Evolutionary conservation across 2,888 invertebrate species (phyloP).

Genomic region (Venustoraphidia nigricollis): DNA sequence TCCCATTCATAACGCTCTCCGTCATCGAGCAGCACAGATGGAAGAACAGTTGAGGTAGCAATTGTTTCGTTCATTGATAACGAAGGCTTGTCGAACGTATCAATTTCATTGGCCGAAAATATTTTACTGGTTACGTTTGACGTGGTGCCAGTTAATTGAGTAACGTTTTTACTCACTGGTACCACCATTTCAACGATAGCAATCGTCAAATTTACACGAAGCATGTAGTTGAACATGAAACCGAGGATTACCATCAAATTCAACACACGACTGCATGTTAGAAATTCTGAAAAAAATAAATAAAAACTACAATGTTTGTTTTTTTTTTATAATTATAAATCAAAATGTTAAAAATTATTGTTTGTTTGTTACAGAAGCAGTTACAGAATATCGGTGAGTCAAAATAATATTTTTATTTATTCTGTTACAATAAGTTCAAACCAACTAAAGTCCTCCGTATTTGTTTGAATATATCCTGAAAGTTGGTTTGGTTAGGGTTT

Average conservation of each 20-base stretch:
- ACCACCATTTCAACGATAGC: constrained; percentile 72
- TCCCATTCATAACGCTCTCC: constrained; percentile 57
- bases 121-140: constrained; percentile 1
- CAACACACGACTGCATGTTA: constrained; percentile 66
- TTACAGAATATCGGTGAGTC: no score
- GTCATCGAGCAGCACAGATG: constrained; percentile 1
- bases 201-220: constrained; percentile 73
- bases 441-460: no score
- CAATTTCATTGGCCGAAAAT: no score
- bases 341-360: no score
- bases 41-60: not conserved
- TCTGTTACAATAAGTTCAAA: no score
- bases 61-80: no score
- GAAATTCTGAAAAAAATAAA: constrained; percentile 37
- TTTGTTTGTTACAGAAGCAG: no score
- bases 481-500: no score
- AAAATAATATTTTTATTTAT: no score
- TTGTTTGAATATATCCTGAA: no score
- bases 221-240: constrained; percentile 82
- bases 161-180: constrained; percentile 11
- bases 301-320: constrained; percentile 84
- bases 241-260: constrained; percentile 75
- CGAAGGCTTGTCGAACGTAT: no score
- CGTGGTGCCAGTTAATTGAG: not conserved
- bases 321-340: no score